These are phyloP conservation scores for Myrmecophaga tridactyla DNA, from an alignment of 2,113 vertebrate genomes.

Conservation along the genomic window DNA sequence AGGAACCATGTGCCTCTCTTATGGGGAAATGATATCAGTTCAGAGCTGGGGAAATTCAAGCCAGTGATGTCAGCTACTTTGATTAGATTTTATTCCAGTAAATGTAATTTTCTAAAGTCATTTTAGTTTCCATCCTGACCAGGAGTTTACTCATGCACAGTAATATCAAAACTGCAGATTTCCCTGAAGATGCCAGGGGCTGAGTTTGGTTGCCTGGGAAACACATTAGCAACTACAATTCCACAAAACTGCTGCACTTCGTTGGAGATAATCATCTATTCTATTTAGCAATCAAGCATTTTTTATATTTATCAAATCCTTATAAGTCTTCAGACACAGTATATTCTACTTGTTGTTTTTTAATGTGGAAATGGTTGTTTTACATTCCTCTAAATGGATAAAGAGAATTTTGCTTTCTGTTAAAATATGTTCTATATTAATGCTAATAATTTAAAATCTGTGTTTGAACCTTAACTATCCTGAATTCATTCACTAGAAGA, in stretches of 20 bases:
- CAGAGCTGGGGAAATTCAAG: conserved; percentile 34
- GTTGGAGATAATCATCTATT: conserved; percentile 37
- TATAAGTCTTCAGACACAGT: not conserved
- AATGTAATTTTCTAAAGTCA: conserved; percentile 47
- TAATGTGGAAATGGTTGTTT: not conserved
- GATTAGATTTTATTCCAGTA: conserved; percentile 62
- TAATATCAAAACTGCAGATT: conserved; percentile 29
- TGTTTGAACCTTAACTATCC: conserved; percentile 2
- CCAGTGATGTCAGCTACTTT: conserved; percentile 35
- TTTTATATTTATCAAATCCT: conserved; percentile 59
- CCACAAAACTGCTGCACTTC: not conserved
- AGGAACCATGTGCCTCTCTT: not conserved
- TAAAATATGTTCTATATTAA: not conserved
- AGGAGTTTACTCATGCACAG: conserved; percentile 45
- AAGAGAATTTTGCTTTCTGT: not conserved
- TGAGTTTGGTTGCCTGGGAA: conserved; percentile 60
- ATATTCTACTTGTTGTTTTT: not conserved
- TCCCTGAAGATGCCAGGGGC: not conserved
- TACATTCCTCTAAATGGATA: not conserved
- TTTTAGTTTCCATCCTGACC: conserved; percentile 52
- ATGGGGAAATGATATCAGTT: not conserved
- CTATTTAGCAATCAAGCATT: not conserved
- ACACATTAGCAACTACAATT: conserved; percentile 29
- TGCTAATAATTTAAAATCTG: not conserved
- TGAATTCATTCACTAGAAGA: not conserved